Evolutionary conservation across 2,888 invertebrate genomes (phyloP).

Genomic region (Chrysopilus asiliformis): DNA sequence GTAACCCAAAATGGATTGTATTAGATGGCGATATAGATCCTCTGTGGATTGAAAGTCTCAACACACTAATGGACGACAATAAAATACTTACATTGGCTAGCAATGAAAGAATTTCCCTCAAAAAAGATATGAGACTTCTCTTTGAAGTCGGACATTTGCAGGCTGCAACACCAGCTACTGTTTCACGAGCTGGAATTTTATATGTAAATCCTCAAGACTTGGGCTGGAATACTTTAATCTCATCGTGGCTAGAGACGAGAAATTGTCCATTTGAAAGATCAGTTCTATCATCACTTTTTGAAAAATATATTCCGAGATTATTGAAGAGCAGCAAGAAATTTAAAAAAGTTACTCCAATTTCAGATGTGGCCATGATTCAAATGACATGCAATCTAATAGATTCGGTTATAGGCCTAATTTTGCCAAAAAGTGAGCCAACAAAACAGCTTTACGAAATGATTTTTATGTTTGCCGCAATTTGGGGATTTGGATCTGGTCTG

Average conservation of each 20-base stretch:
- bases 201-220: conserved; percentile 89
- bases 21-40: conserved; percentile 79
- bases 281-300: conserved; percentile 75
- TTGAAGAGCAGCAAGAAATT: conserved; percentile 66
- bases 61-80: conserved; percentile 96
- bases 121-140: conserved; percentile 73
- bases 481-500: conserved; percentile 88
- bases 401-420: conserved; percentile 46
- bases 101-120: conserved; percentile 86
- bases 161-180: conserved; percentile 92
- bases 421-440: conserved; percentile 52
- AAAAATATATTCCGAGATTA: conserved; percentile 82
- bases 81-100: conserved; percentile 89
- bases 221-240: conserved; percentile 84
- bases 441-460: conserved; percentile 64
- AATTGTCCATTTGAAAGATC: conserved; percentile 62
- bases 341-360: conserved; percentile 82
- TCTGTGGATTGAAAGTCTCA: conserved; percentile 88
- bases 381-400: conserved; percentile 82
- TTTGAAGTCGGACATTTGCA: conserved; percentile 86
- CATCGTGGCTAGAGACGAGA: conserved; percentile 78
- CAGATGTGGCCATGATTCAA: conserved; percentile 79
- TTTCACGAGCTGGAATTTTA: conserved; percentile 87
- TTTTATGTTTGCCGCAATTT: conserved; percentile 79
- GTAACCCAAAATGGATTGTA: conserved; percentile 87